These are phyloP conservation scores for Drosophila hydei DNA, from an alignment of 1,140 invertebrate genomes.

Conservation along the genomic window DNA sequence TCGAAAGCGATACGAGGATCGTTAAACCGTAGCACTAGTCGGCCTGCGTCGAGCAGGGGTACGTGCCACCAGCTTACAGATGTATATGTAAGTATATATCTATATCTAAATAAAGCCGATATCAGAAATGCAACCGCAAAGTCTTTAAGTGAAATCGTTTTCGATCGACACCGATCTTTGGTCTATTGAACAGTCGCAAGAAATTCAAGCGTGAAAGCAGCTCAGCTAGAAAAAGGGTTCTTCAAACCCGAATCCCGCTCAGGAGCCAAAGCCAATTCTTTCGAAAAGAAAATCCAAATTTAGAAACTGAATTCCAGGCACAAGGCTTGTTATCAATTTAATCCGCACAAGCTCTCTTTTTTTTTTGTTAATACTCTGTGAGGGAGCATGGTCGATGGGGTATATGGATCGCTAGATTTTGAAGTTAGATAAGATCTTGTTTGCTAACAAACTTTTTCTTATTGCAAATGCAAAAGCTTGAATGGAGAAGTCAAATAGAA, in stretches of 20 bases:
- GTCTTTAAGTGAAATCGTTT: background rate
- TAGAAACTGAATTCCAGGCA: slow-evolving; percentile 29
- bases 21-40: slow-evolving; percentile 23
- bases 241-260: background rate
- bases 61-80: background rate
- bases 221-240: slow-evolving; percentile 5
- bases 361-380: no score
- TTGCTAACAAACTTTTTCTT: no score
- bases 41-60: background rate
- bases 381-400: no score
- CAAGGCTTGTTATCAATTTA: slow-evolving; percentile 79
- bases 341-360: slow-evolving; percentile 40
- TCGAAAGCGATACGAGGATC: slow-evolving; percentile 38
- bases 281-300: slow-evolving; percentile 29
- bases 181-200: slow-evolving; percentile 51
- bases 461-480: no score
- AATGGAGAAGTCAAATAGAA: no score
- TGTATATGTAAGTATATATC: background rate
- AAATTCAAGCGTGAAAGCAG: slow-evolving; percentile 62
- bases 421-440: no score
- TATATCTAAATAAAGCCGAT: background rate
- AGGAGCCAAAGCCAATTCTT: slow-evolving; percentile 19
- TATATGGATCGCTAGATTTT: no score
- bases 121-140: background rate
- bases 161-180: slow-evolving; percentile 19